Percentiles rank a stretch among this genome's conserved stretches.
phyloP scores from a whole-genome alignment of 2,888 invertebrate genomes.

The Ophioninae sp. region DNA sequence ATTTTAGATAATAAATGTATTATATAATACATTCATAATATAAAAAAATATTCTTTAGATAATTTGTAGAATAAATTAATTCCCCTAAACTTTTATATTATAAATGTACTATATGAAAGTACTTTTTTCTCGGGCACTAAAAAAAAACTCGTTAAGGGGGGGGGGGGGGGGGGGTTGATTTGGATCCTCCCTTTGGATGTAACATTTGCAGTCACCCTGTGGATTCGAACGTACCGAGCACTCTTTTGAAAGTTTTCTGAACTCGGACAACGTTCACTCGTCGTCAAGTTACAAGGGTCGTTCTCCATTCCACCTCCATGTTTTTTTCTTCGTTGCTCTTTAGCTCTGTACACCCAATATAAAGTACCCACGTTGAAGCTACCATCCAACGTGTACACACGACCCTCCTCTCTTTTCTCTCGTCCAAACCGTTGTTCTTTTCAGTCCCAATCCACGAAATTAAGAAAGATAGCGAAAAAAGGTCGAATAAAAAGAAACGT shows the following conservation, averaged over 20 bases:
- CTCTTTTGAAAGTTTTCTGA: slow-evolving; percentile 29
- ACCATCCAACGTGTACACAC: slow-evolving; percentile 18
- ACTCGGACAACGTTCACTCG: slow-evolving; percentile 37
- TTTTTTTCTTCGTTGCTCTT: slow-evolving; percentile 10
- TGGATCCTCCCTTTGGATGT: too few species aligned
- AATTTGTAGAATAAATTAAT: too few species aligned
- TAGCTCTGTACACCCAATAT: slow-evolving; percentile 5
- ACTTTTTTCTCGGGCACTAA: too few species aligned
- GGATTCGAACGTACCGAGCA: not conserved
- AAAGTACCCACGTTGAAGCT: not conserved
- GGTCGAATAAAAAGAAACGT: slow-evolving; percentile 22
- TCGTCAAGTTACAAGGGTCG: slow-evolving; percentile 40
- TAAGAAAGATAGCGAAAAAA: slow-evolving; percentile 50
- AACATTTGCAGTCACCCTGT: not conserved
- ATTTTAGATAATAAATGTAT: too few species aligned
- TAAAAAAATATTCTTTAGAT: too few species aligned
- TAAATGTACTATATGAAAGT: too few species aligned
- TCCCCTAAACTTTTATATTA: too few species aligned
- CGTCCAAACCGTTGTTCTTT: slow-evolving; percentile 21
- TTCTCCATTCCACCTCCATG: slow-evolving; percentile 5
- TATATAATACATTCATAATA: too few species aligned
- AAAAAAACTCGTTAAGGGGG: too few species aligned
- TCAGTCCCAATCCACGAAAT: slow-evolving; percentile 46
- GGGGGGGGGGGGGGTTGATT: too few species aligned
- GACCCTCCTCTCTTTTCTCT: not conserved